Evolutionary conservation across 2,113 vertebrate genomes (phyloP).

Genomic region (Phrynocephalus versicolor): DNA sequence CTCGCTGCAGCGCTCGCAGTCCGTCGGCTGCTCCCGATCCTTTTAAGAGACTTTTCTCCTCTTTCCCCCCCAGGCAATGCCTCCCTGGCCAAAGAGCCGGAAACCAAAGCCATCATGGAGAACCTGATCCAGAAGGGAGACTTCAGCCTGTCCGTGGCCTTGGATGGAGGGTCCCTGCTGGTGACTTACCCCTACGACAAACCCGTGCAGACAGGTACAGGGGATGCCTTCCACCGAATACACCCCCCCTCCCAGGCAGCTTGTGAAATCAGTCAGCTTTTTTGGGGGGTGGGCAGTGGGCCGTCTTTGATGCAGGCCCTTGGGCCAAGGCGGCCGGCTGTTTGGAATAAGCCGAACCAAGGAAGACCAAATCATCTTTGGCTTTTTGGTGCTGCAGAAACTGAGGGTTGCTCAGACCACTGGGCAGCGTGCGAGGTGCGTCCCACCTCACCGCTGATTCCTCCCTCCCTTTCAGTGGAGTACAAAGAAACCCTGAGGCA

Average conservation of each 20-base stretch:
- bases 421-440: background rate
- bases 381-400: no score
- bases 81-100: constrained; percentile 80
- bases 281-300: background rate
- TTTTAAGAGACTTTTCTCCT: background rate
- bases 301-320: background rate
- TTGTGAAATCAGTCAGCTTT: background rate
- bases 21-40: background rate
- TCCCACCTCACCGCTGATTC: background rate
- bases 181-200: constrained; percentile 94
- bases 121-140: constrained; percentile 85
- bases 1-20: no score
- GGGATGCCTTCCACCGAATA: background rate
- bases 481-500: constrained; percentile 93
- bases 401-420: background rate
- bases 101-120: constrained; percentile 91
- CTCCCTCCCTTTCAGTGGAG: constrained; percentile 78
- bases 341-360: background rate
- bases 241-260: background rate
- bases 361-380: no score
- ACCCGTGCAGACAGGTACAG: constrained; percentile 87
- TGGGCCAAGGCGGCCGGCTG: background rate
- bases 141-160: constrained; percentile 90
- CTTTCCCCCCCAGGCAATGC: constrained; percentile 84
- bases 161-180: constrained; percentile 92